These are phyloP conservation scores for Miniopterus natalensis DNA, from an alignment of 2,113 vertebrate genomes.

Conservation along the genomic window DNA sequence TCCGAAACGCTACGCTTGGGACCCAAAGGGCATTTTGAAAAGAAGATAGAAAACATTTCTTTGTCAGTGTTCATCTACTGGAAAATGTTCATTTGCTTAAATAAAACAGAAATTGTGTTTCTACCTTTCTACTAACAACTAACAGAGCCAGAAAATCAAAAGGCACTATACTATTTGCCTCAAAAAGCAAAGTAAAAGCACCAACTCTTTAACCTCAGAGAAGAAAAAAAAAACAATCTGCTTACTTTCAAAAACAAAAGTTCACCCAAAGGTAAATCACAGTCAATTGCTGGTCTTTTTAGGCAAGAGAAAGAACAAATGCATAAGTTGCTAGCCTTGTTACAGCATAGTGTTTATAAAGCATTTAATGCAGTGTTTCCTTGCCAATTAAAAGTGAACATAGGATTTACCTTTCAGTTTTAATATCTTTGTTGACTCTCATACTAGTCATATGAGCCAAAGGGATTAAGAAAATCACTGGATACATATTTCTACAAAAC, in stretches of 20 bases:
- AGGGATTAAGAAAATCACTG: conserved; percentile 56
- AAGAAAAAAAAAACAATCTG: neutral
- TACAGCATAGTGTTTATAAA: conserved; percentile 48
- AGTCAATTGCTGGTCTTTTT: neutral
- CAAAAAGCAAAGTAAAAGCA: conserved; percentile 64
- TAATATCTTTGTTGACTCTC: conserved; percentile 65
- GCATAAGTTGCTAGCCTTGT: neutral
- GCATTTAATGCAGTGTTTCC: conserved; percentile 47
- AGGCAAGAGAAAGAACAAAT: conserved; percentile 45
- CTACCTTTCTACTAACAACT: conserved; percentile 29
- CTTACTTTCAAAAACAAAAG: conserved; percentile 64
- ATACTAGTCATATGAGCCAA: conserved; percentile 44
- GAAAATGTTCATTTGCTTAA: neutral
- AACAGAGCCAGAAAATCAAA: conserved; percentile 45
- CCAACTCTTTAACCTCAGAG: conserved; percentile 9
- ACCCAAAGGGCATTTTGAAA: conserved; percentile 30
- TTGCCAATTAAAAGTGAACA: conserved; percentile 68
- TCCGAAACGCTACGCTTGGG: neutral
- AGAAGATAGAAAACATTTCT: neutral
- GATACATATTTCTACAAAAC: conserved; percentile 26
- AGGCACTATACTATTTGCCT: neutral
- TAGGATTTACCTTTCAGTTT: conserved; percentile 67
- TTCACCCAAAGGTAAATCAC: conserved; percentile 76
- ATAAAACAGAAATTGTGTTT: conserved; percentile 23
- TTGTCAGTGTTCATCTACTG: neutral